Evolutionary conservation across 2,797 vertebrate genomes (phyloP).

Genomic region (Microctenopoma steveboyesi): DNA sequence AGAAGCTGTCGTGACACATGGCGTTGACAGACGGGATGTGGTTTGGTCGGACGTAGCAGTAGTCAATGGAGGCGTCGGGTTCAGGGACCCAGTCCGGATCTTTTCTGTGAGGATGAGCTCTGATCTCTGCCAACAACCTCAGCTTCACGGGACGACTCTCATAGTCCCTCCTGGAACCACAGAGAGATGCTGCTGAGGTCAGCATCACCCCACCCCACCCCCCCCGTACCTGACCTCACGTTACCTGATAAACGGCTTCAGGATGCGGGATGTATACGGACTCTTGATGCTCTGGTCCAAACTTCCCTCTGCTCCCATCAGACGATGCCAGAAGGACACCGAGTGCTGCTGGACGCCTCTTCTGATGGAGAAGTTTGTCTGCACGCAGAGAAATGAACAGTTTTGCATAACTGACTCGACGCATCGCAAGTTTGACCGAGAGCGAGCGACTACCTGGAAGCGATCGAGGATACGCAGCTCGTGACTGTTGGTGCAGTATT

Average conservation of each 20-base stretch:
- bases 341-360: constrained; percentile 82
- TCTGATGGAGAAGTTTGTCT: constrained; percentile 83
- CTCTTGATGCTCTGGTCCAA: constrained; percentile 91
- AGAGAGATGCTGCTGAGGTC: neutral
- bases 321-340: constrained; percentile 90
- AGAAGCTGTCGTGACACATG: constrained; percentile 97
- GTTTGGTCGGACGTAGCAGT: constrained; percentile 94
- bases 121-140: constrained; percentile 89
- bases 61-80: constrained; percentile 90
- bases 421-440: too few relatives aligned
- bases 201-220: too few relatives aligned
- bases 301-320: constrained; percentile 89
- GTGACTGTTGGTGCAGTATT: constrained; percentile 87
- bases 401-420: neutral
- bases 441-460: constrained; percentile 87
- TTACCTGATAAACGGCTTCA: constrained; percentile 73
- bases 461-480: constrained; percentile 94
- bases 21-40: constrained; percentile 97
- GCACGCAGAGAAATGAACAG: neutral
- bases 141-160: constrained; percentile 92
- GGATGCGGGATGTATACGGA: constrained; percentile 91
- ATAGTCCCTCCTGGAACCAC: constrained; percentile 88
- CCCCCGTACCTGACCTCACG: neutral
- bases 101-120: constrained; percentile 82
- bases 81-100: constrained; percentile 87